These are phyloP conservation scores for Champsocephalus esox DNA, from an alignment of 2,797 vertebrate species.

Conservation along the genomic window DNA sequence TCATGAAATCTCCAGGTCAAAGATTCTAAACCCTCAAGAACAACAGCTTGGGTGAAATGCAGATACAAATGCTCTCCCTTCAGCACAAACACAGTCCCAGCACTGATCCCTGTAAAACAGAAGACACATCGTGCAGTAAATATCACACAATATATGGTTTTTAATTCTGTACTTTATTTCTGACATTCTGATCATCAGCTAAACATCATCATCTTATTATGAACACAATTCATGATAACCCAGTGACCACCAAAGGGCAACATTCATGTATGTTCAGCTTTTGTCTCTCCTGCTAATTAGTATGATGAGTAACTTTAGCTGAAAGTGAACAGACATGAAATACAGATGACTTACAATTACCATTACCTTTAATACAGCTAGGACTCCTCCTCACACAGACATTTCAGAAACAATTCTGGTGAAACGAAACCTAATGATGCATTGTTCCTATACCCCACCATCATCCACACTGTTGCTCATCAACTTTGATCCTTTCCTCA, in stretches of 20 bases:
- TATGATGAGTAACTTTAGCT: not conserved
- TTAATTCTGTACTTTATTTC: not conserved
- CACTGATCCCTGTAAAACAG: slow-evolving; percentile 6
- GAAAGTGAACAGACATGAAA: not conserved
- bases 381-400: not conserved
- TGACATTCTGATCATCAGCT: not conserved
- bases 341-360: not conserved
- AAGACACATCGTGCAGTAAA: not conserved
- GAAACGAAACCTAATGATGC: not conserved
- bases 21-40: accelerated
- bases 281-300: not conserved
- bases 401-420: not conserved
- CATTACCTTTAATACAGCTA: not conserved
- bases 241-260: not conserved
- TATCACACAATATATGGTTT: not conserved
- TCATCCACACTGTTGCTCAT: no score
- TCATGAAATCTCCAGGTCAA: no score
- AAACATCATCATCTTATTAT: not conserved
- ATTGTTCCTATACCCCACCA: not conserved
- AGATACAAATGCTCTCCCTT: no score
- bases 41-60: no score
- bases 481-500: not conserved
- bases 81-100: no score
- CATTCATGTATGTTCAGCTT: not conserved
- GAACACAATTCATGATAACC: not conserved